Percentiles rank a stretch among this genome's conserved stretches.
Evolutionary conservation across 1,140 invertebrate genomes (phyloP).

Genomic region (Pseudomyrmex concolor): DNA sequence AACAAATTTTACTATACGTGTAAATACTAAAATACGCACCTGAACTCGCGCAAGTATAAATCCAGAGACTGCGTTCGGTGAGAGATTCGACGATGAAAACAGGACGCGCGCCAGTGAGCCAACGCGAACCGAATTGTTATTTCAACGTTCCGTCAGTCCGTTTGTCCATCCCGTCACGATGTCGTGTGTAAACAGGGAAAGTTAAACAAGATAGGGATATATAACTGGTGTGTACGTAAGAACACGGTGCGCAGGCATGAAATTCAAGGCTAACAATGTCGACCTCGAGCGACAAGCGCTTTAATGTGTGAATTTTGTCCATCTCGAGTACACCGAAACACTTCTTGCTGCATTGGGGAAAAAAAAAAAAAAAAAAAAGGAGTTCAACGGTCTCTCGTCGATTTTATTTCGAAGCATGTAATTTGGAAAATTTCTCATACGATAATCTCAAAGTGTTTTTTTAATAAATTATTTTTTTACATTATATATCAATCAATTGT

Average conservation of each 20-base stretch:
- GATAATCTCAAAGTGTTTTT: too few species aligned
- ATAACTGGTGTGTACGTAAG: slow-evolving; percentile 58
- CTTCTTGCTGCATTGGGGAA: not conserved
- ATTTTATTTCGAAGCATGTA: slow-evolving; percentile 18
- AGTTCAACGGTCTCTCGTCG: not conserved
- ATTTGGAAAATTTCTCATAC: not conserved
- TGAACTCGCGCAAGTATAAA: not conserved
- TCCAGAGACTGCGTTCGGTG: slow-evolving; percentile 9
- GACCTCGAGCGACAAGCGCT: slow-evolving; percentile 49
- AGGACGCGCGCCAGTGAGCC: slow-evolving; percentile 32
- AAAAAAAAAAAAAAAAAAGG: not conserved
- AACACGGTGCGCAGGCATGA: slow-evolving; percentile 48
- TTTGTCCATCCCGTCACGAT: slow-evolving; percentile 73
- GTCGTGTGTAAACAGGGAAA: slow-evolving; percentile 78
- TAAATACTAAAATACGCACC: not conserved
- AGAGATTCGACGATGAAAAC: slow-evolving; percentile 41
- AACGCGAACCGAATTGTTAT: slow-evolving; percentile 74
- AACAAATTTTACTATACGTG: too few species aligned
- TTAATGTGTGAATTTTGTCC: slow-evolving; percentile 53
- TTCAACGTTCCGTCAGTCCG: slow-evolving; percentile 75
- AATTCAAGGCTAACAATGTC: slow-evolving; percentile 60
- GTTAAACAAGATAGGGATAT: slow-evolving; percentile 71
- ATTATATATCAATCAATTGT: too few species aligned
- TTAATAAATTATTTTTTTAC: too few species aligned
- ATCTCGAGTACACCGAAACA: slow-evolving; percentile 10